Evolutionary conservation across 2,888 invertebrate species (phyloP).

Genomic region (Himalopsyche anomala): DNA sequence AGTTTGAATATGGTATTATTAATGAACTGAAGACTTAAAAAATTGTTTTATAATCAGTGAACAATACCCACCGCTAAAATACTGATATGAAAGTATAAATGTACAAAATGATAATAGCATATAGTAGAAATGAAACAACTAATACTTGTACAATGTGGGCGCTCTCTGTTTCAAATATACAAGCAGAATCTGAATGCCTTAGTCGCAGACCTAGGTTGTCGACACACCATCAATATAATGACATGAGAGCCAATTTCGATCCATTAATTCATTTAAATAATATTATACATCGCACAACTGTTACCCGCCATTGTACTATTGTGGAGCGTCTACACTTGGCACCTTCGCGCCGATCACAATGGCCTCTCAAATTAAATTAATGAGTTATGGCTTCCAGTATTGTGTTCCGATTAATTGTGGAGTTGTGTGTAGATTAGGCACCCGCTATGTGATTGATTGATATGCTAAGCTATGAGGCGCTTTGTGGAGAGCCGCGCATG

Average conservation of each 20-base stretch:
- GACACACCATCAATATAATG: neutral
- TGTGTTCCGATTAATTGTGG: slow-evolving; percentile 60
- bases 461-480: slow-evolving; percentile 39
- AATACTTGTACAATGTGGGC: neutral
- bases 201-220: slow-evolving; percentile 4
- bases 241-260: slow-evolving; percentile 14
- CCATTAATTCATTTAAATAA: slow-evolving; percentile 41
- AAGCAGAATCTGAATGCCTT: neutral
- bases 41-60: no score
- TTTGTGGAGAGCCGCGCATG: slow-evolving; percentile 42
- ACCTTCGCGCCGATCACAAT: slow-evolving; percentile 47
- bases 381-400: slow-evolving; percentile 63
- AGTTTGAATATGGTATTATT: no score
- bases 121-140: no score
- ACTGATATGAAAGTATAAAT: no score
- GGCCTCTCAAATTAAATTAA: slow-evolving; percentile 61
- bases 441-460: slow-evolving; percentile 50
- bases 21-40: no score
- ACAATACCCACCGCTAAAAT: no score
- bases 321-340: slow-evolving; percentile 32
- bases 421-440: slow-evolving; percentile 53
- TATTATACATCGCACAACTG: slow-evolving; percentile 37
- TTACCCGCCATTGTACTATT: slow-evolving; percentile 31
- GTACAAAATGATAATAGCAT: no score
- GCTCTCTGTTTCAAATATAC: neutral